phyloP scores from a whole-genome alignment of 1,140 invertebrate species.

The Druon quercuslanigerum region DNA sequence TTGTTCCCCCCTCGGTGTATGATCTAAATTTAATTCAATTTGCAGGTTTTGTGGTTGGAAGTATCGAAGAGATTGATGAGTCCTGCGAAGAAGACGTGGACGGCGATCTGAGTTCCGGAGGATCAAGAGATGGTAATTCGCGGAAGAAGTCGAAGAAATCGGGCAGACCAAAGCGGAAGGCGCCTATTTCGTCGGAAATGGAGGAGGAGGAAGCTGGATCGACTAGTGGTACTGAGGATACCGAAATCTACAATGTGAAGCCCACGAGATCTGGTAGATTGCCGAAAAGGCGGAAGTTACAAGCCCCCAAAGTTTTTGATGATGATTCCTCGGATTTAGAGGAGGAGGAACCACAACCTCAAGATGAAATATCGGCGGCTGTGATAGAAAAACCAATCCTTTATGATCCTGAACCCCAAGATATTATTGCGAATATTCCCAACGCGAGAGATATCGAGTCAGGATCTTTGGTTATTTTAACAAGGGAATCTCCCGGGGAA shows the following conservation, averaged over 20 bases:
- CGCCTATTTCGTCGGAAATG: slow-evolving; percentile 2
- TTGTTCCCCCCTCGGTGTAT: too few relatives aligned
- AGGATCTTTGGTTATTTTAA: slow-evolving; percentile 70
- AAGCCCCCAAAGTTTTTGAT: slow-evolving; percentile 59
- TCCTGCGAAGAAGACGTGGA: slow-evolving; percentile 34
- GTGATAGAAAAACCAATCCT: not conserved
- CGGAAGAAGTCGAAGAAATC: slow-evolving; percentile 34
- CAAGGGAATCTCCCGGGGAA: slow-evolving; percentile 64
- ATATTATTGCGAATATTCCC: slow-evolving; percentile 48
- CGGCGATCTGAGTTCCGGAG: slow-evolving; percentile 30
- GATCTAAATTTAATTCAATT: slow-evolving; percentile 4
- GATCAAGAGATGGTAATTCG: slow-evolving; percentile 34
- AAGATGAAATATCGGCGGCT: not conserved
- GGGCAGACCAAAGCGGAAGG: slow-evolving; percentile 37
- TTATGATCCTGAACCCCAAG: not conserved
- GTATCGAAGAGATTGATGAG: slow-evolving; percentile 44
- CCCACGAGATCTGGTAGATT: slow-evolving; percentile 68
- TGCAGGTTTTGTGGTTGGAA: slow-evolving; percentile 34
- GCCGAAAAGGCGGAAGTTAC: slow-evolving; percentile 61
- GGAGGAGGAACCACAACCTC: slow-evolving; percentile 22
- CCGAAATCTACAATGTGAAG: slow-evolving; percentile 63
- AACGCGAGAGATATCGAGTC: slow-evolving; percentile 66
- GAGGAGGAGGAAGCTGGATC: slow-evolving; percentile 41
- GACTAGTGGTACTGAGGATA: slow-evolving; percentile 63
- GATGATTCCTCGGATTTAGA: slow-evolving; percentile 45